phyloP scores from a whole-genome alignment of 2,888 invertebrate genomes.

The Hyppa rectilinea region DNA sequence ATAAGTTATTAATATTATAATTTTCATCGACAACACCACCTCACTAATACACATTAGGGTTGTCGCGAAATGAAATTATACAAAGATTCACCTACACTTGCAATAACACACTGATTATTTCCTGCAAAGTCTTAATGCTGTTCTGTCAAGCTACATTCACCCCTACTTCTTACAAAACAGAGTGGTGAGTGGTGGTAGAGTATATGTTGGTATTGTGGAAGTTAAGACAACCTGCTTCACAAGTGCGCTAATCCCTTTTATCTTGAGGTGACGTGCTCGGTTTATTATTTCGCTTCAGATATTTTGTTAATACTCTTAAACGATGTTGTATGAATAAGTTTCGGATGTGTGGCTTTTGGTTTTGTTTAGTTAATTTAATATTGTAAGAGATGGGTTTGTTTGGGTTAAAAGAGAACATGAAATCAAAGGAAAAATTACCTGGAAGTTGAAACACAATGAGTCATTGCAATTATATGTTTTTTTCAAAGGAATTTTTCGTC shows the following conservation, averaged over 20 bases:
- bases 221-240: conserved; percentile 85
- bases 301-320: conserved; percentile 78
- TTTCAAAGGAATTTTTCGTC: background rate
- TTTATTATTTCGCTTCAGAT: conserved; percentile 87
- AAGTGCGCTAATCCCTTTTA: conserved; percentile 87
- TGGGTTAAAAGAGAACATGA: background rate
- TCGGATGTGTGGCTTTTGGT: conserved; percentile 60
- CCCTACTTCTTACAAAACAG: conserved; percentile 55
- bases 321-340: conserved; percentile 63
- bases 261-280: conserved; percentile 87
- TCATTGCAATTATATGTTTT: no score
- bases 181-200: conserved; percentile 32
- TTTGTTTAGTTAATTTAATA: conserved; percentile 56
- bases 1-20: background rate
- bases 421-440: background rate
- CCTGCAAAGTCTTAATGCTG: conserved; percentile 65
- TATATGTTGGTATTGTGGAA: conserved; percentile 52
- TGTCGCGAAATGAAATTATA: conserved; percentile 88
- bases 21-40: conserved; percentile 56
- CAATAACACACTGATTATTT: conserved; percentile 86
- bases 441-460: no score
- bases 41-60: conserved; percentile 81
- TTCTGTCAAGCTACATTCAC: conserved; percentile 38
- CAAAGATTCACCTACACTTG: conserved; percentile 86
- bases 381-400: conserved; percentile 19